Conservation (phyloP, 2,888 invertebrate species). For the Ectemnius continuus region DNA sequence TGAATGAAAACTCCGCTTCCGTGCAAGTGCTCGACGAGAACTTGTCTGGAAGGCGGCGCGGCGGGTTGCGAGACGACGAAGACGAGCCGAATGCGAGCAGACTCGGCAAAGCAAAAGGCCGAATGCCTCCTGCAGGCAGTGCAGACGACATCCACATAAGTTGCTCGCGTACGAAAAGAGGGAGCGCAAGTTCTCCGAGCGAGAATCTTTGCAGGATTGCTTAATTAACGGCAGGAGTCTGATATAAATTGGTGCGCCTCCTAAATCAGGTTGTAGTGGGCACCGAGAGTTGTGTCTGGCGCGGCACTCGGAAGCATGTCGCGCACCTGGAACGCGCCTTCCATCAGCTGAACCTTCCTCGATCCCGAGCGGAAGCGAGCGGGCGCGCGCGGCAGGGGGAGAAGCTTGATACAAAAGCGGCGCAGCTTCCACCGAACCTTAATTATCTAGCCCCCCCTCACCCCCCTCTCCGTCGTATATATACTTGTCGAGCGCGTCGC, state of each 20-base stretch:
- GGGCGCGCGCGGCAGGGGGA: no score
- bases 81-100: no score
- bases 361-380: neutral
- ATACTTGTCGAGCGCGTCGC: conserved; percentile 46
- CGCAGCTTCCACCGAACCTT: conserved; percentile 61
- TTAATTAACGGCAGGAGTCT: conserved; percentile 60
- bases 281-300: neutral
- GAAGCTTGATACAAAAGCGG: conserved; percentile 52
- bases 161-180: neutral
- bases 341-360: no score
- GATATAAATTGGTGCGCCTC: conserved; percentile 54
- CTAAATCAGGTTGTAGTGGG: conserved; percentile 52
- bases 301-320: neutral
- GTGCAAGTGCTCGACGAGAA: conserved; percentile 16
- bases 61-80: no score
- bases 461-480: no score
- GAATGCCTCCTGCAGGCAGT: neutral
- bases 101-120: neutral
- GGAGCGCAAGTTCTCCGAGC: conserved; percentile 26
- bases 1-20: conserved; percentile 47
- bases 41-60: no score
- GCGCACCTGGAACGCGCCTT: no score
- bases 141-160: conserved; percentile 4
- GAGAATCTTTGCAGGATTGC: conserved; percentile 57
- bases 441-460: conserved; percentile 57